Percentiles rank a stretch among this genome's conserved stretches.
phyloP scores from a whole-genome alignment of 2,888 invertebrate species.

The Cynaeus angustus region DNA sequence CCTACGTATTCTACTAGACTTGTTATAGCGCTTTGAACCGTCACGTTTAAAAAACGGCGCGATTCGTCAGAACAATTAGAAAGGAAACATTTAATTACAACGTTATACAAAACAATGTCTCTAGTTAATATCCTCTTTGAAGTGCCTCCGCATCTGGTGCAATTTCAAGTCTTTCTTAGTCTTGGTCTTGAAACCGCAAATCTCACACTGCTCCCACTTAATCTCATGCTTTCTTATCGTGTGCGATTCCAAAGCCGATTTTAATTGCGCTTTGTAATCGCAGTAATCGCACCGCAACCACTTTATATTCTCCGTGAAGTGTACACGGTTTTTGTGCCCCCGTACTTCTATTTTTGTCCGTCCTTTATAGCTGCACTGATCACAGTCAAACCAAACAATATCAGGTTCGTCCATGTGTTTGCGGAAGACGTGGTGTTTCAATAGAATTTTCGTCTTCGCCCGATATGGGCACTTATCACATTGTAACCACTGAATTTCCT shows the following conservation, averaged over 20 bases:
- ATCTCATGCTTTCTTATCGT: background rate
- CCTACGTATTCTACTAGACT: too few species aligned
- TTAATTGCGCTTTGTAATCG: background rate
- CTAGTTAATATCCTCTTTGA: background rate
- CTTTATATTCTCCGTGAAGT: background rate
- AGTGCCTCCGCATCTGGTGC: background rate
- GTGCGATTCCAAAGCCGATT: background rate
- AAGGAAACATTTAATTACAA: too few species aligned
- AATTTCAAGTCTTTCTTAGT: background rate
- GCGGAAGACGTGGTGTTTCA: background rate
- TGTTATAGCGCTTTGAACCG: too few species aligned
- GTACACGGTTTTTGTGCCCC: background rate
- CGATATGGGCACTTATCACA: background rate
- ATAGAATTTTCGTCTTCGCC: background rate
- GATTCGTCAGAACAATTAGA: too few species aligned
- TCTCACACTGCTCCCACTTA: background rate
- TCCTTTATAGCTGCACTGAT: background rate
- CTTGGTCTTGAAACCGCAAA: background rate
- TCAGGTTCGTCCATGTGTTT: background rate
- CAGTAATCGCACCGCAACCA: background rate
- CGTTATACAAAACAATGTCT: too few species aligned
- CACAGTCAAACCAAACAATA: slow-evolving; percentile 4
- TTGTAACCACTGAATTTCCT: slow-evolving; percentile 3
- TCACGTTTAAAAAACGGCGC: too few species aligned
- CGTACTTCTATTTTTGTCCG: background rate